Evolutionary conservation across 2,888 invertebrate genomes (phyloP), one percentile per base, ranked within the genome.

Genomic region (Amblyjoppa proteus): DNA sequence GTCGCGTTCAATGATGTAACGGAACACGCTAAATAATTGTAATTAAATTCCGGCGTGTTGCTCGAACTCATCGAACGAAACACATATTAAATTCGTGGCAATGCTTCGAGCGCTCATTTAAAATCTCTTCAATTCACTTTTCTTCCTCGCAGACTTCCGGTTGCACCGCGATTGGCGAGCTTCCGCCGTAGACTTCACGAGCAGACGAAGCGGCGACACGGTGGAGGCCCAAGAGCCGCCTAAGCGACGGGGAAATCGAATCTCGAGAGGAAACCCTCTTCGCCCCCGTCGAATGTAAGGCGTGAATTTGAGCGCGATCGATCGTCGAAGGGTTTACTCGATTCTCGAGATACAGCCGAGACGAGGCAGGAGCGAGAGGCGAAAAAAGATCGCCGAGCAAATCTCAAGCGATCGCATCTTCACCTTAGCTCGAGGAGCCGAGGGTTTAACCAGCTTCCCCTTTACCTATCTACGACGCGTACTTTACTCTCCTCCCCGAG

Each of bases 201-300:
- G 31, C 38, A 41, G 41, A 45, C 45, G 31, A 7, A 53, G 53
- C 20, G 11, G 25, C 41, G 41, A 20, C 66, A 25, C 38, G 13
- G 4, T 4, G 45, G 45, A 49, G 45, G 45, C 45, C 45, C 13
- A 38, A 64, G 61, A 31, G 53, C 38, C 25, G 53, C 16, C 51
- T 51, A 51, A 51, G 38, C 76, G 51, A 25, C 76, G 38, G 38
- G 76, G 51, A 76, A 76, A 76, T 76, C 51, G 76, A 76, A 76
- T 76, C 76, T 76, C 38, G 38, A 68, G 38, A 53, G 66, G 20
- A 68, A 31, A 49, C 34, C 41, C 41, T 5, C 41, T 2, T 11
- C 41, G 6, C 41, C 34, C 56, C 31, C 25, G 49, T 53, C 49
- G 66, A 66, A 66, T 66, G 28, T 76, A 68, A 66, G 76, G 13